Base-by-base conservation (phyloP, 2,113 vertebrate species). In the Reinhardtius hippoglossoides region DNA sequence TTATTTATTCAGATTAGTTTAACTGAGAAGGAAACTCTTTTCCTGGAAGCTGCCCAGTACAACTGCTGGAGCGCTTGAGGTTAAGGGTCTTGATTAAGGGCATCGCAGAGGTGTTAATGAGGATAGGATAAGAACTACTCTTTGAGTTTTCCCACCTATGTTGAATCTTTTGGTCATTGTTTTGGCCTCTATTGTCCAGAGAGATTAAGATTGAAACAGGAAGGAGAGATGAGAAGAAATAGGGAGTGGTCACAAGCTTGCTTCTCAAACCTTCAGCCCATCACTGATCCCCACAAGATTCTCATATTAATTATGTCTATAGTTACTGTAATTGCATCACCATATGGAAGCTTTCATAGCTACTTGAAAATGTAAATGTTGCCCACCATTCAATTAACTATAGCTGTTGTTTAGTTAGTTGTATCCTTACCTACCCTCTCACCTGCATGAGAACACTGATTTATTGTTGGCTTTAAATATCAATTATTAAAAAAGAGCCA, bases 401-500 rank as follows among this genome's bases (percentile, higher is more conserved):
- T 24, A 24, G n/a, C 24, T 74, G 10, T 56, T 77, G 40, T 63
- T 84, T 64, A 59, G 56, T 80, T 71, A 50, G 27, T 67, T 78
- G 65, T 87, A 73, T 87, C 83, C 83, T 90, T 58, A 74, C 61
- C 71, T 87, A 74, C 70, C 82, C 80, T 90, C 26, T 67, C 13
- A 60, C 9, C 1, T 80, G 68, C 58, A 87, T 75, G 23, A 44
- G 68, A 87, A 82, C 66, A 81, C 42, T 76, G 44, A 79, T 82
- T 78, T 76, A 81, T 78, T 88, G 62, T 91, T 82, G 70, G 24
- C 27, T 68, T 82, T 77, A 64, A 79, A 75, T 80, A 71, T 71
- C 50, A 71, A 62, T 77, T 72, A 80, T 68, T 69, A 73, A 83
- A 88, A 88, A 77, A 55, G 26, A 82, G 72, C 66, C 50, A 84